Conservation (phyloP, 2,888 invertebrate species). For the Cantharis flavilabris region DNA sequence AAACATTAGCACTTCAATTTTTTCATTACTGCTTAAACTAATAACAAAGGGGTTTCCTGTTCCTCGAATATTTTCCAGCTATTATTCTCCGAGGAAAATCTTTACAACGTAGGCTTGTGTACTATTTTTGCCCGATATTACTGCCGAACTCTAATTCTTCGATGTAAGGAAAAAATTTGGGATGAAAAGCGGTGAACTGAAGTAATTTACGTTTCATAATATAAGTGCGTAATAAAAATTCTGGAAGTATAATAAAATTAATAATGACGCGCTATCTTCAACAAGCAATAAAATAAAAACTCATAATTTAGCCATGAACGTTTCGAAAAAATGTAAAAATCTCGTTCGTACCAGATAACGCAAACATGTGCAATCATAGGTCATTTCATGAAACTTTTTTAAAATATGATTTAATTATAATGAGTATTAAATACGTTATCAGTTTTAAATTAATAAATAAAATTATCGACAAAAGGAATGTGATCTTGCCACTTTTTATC, state of each 20-base stretch:
- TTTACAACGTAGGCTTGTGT: neutral
- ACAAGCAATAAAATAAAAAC: neutral
- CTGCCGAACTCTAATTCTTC: too few relatives aligned
- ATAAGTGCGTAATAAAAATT: neutral
- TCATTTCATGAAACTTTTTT: neutral
- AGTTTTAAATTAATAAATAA: neutral
- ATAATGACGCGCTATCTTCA: neutral
- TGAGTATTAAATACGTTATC: neutral
- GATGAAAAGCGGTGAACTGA: neutral
- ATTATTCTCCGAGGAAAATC: neutral
- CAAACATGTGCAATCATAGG: constrained; percentile 11
- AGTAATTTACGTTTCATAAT: neutral
- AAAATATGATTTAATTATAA: neutral
- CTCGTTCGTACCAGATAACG: constrained; percentile 15
- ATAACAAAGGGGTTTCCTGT: neutral
- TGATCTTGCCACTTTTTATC: neutral
- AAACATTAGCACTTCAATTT: neutral
- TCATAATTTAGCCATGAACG: neutral
- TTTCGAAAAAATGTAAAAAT: neutral
- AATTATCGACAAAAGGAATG: neutral
- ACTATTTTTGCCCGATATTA: neutral
- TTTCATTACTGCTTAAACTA: neutral
- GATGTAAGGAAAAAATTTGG: neutral
- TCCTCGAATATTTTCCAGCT: neutral
- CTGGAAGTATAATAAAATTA: neutral